Conservation (phyloP, 2,797 vertebrate species). For the Danio tinwini region DNA sequence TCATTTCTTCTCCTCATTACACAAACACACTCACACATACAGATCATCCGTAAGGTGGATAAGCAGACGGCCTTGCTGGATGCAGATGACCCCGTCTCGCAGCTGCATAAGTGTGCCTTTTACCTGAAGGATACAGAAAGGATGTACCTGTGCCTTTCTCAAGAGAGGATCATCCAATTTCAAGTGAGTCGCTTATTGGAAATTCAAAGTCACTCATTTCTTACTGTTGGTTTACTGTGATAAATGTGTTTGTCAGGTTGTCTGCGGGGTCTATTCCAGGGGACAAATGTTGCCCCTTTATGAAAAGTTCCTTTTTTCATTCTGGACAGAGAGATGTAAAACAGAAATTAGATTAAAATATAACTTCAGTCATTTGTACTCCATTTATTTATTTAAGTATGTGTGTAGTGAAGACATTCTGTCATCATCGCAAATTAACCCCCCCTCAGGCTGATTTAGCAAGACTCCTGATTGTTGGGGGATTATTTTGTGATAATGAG, state of each 20-base stretch:
- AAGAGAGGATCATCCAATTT: conserved; percentile 99
- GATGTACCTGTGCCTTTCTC: conserved; percentile 99
- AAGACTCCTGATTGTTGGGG: neutral
- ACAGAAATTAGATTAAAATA: no score
- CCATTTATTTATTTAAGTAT: neutral
- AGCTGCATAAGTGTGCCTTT: conserved; percentile 99
- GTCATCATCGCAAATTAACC: neutral
- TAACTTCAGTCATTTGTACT: neutral
- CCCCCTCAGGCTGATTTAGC: neutral
- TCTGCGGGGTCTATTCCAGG: no score
- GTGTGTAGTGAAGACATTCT: neutral
- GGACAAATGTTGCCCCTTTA: no score
- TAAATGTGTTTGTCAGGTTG: neutral
- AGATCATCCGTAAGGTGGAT: conserved; percentile 99
- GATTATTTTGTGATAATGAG: neutral
- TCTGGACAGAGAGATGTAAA: no score
- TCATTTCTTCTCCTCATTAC: neutral
- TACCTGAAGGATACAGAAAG: conserved; percentile 99
- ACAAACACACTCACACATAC: neutral
- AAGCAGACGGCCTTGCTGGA: conserved; percentile 98
- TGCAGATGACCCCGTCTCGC: conserved; percentile 97
- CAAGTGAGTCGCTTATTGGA: conserved; percentile 82
- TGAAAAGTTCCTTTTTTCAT: no score
- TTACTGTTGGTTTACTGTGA: neutral
- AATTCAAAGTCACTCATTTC: neutral